Base-by-base conservation (phyloP, 2,888 invertebrate genomes). In the Cerceris rybyensis region DNA sequence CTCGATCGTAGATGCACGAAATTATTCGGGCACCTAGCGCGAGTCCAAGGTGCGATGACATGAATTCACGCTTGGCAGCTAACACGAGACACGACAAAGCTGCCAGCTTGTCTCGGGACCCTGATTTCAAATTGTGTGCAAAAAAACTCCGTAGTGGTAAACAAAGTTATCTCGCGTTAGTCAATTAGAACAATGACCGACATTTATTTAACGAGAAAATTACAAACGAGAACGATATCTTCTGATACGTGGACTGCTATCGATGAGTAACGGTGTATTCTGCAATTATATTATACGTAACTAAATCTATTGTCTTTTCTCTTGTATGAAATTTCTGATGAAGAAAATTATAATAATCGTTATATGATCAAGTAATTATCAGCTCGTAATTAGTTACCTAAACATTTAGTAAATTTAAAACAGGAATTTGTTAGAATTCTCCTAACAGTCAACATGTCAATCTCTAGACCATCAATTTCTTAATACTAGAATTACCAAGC, bases 21-120 rank as follows among this genome's bases (percentile, higher is more conserved):
- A 75, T 73, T 60, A 58, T 75, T 65, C 70, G 59, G 70, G 69
- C 68, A 54, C 54, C 66, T 41, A 8, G 17, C 46, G 49, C 50
- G 14, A 63, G 61, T 49, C 73, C 80, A 70, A 82, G 76, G 80
- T 76, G 84, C 80, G 85, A 84, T 80, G 84, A 82, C 84, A 84
- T 78, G 80, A 75, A 80, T 84, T 82, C 69, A 43, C 72, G 81
- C 39, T 82, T 84, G 81, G 85, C 85, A 82, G 64, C 75, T 46
- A 52, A 55, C 59, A 28, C 67, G 52, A 60, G 39, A 43, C 28
- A 28, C 64, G 13, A 17, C 55, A 59, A 41, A 14, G 46, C 67
- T 81, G 81, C 81, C 81, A 81, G 80, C 28, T 79, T 73, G 70
- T 80, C 69, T 70, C 69, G 64, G 17, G 70, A 70, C 58, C 79